Evolutionary conservation across 2,888 invertebrate genomes (phyloP).

Genomic region (Hypsopygia costalis): DNA sequence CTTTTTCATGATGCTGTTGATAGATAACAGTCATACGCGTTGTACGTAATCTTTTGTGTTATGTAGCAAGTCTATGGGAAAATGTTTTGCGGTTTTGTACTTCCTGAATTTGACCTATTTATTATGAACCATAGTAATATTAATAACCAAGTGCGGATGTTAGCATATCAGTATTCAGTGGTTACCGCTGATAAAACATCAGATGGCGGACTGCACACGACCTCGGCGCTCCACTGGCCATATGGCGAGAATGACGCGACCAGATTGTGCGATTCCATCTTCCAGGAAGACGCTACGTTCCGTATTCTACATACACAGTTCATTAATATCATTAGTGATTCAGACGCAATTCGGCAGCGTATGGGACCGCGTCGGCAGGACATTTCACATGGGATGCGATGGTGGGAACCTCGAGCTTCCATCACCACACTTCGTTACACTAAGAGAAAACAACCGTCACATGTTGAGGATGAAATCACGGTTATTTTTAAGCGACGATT

Average conservation of each 20-base stretch:
- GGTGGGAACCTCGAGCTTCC: conserved; percentile 39
- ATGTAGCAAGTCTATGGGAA: conserved; percentile 31
- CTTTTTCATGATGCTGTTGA: too few species aligned
- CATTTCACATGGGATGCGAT: conserved; percentile 68
- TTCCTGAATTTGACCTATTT: conserved; percentile 67
- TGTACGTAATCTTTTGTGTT: conserved; percentile 8
- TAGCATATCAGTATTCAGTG: conserved; percentile 49
- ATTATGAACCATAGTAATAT: too few species aligned
- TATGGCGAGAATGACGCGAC: conserved; percentile 34
- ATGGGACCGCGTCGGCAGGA: conserved; percentile 55
- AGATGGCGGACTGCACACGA: conserved; percentile 40
- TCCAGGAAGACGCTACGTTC: conserved; percentile 39
- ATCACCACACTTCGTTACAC: conserved; percentile 48
- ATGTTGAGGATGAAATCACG: conserved; percentile 78
- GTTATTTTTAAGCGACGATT: conserved; percentile 79
- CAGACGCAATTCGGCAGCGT: conserved; percentile 44
- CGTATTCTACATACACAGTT: conserved; percentile 38
- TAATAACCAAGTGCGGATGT: conserved; percentile 59
- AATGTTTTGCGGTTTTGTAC: conserved; percentile 60
- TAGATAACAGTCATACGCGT: conserved; percentile 4
- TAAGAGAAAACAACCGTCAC: conserved; percentile 69
- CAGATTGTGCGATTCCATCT: conserved; percentile 32
- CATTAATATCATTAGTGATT: conserved; percentile 60
- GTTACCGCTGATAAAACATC: conserved; percentile 50
- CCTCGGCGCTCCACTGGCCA: conserved; percentile 45